phyloP scores from a whole-genome alignment of 2,888 invertebrate genomes.

The Lasioglossum villosulum region DNA sequence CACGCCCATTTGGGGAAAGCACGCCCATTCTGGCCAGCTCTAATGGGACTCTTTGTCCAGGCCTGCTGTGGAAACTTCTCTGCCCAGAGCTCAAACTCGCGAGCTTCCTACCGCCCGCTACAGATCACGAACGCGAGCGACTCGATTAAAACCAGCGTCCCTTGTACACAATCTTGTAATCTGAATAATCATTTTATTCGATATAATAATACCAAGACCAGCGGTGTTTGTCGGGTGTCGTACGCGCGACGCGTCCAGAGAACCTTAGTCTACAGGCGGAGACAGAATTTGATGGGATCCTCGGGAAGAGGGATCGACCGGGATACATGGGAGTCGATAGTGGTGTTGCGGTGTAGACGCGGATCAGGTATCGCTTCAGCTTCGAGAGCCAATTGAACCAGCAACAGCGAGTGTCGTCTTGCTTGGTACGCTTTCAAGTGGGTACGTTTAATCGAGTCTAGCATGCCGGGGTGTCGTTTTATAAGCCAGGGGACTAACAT shows the following conservation, averaged over 20 bases:
- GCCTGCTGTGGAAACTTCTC: neutral
- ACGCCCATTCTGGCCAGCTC: neutral
- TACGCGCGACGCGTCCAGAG: neutral
- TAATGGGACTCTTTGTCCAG: neutral
- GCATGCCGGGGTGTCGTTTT: slow-evolving; percentile 40
- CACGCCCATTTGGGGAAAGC: neutral
- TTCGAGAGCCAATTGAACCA: slow-evolving; percentile 29
- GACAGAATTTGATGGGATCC: neutral
- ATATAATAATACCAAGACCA: slow-evolving; percentile 41
- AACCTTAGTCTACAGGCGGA: neutral
- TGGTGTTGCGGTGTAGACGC: neutral
- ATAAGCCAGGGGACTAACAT: slow-evolving; percentile 41
- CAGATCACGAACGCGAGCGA: neutral
- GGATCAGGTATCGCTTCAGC: slow-evolving; percentile 2
- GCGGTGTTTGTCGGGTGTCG: slow-evolving; percentile 1
- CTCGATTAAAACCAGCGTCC: slow-evolving; percentile 27
- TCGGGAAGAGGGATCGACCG: neutral
- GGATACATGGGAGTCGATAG: slow-evolving; percentile 3
- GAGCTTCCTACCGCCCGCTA: neutral
- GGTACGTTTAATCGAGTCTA: slow-evolving; percentile 55
- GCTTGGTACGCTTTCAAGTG: slow-evolving; percentile 40
- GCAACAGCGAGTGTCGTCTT: slow-evolving; percentile 23
- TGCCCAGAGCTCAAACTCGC: neutral
- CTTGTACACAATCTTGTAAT: slow-evolving; percentile 20
- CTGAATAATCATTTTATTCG: slow-evolving; percentile 51